Evolutionary conservation across 92 coral and sea anemone genomes (phyloP).

Genomic region (Zoanthus solanderi): DNA sequence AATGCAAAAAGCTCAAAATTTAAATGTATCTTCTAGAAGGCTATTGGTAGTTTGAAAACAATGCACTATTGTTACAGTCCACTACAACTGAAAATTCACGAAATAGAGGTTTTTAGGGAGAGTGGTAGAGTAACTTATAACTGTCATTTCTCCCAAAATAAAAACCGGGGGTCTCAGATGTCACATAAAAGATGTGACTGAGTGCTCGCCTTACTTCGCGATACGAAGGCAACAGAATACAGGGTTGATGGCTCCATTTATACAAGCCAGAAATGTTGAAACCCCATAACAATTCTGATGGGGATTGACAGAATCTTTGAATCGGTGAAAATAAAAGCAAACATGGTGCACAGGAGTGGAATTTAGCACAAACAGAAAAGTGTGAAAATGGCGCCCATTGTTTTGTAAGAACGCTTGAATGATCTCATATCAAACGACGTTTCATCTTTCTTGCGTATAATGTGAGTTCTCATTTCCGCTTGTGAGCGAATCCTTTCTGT

Average conservation of each 20-base stretch:
- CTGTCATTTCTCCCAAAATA: too few relatives aligned
- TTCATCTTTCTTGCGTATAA: not conserved
- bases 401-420: constrained; percentile 35
- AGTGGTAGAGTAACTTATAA: too few relatives aligned
- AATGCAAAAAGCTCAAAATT: too few relatives aligned
- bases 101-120: too few relatives aligned
- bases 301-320: constrained; percentile 8
- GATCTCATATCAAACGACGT: constrained; percentile 11
- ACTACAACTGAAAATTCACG: too few relatives aligned
- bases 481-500: constrained; percentile 9
- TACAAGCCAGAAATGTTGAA: constrained; percentile 32
- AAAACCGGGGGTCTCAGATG: too few relatives aligned
- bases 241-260: constrained; percentile 34
- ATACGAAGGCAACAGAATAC: constrained; percentile 36
- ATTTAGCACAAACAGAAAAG: constrained; percentile 28
- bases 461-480: constrained; percentile 6
- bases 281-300: constrained; percentile 37
- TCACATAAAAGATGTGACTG: too few relatives aligned
- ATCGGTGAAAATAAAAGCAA: constrained; percentile 19
- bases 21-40: too few relatives aligned
- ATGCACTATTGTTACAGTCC: too few relatives aligned
- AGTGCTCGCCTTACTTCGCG: too few relatives aligned
- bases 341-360: constrained; percentile 32
- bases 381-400: constrained; percentile 34
- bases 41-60: too few relatives aligned